A percentile compares a stretch with the other conserved stretches of the same genome.
These are phyloP conservation scores for Atta colombica DNA, from an alignment of 1,140 invertebrate species.

Conservation along the genomic window DNA sequence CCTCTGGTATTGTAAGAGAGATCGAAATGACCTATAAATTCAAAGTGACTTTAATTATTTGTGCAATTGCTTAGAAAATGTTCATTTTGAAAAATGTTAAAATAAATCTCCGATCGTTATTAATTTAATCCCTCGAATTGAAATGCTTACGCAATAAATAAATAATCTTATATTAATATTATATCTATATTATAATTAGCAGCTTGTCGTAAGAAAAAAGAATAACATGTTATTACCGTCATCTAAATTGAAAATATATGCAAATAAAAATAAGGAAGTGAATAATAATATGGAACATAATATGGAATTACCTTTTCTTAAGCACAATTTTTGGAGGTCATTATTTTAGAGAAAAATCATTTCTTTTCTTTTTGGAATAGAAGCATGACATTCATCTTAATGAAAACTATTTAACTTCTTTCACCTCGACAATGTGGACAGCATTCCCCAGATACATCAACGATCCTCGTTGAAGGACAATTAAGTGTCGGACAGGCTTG, in stretches of 20 bases:
- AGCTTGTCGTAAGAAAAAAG: background rate
- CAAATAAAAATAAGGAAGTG: background rate
- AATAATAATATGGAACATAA: background rate
- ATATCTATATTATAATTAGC: background rate
- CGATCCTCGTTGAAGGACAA: slow-evolving; percentile 90
- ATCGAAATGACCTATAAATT: slow-evolving; percentile 58
- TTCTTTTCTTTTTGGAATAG: background rate
- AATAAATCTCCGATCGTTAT: slow-evolving; percentile 24
- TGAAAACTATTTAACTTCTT: slow-evolving; percentile 83
- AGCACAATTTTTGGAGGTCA: background rate
- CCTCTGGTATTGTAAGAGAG: slow-evolving; percentile 48
- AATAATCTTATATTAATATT: slow-evolving; percentile 13
- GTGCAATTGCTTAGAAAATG: slow-evolving; percentile 26
- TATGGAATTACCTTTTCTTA: background rate
- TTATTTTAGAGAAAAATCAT: background rate
- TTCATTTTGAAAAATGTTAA: slow-evolving; percentile 24
- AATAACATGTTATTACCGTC: background rate
- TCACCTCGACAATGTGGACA: slow-evolving; percentile 93
- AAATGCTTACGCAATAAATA: slow-evolving; percentile 21
- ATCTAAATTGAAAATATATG: background rate
- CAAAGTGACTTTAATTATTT: slow-evolving; percentile 58
- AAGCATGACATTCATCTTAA: slow-evolving; percentile 24
- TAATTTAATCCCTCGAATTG: slow-evolving; percentile 1
- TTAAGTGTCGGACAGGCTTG: slow-evolving; percentile 94
- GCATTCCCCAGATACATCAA: slow-evolving; percentile 91